phyloP scores from a whole-genome alignment of 2,797 vertebrate genomes.

The Pelochelys cantorii region DNA sequence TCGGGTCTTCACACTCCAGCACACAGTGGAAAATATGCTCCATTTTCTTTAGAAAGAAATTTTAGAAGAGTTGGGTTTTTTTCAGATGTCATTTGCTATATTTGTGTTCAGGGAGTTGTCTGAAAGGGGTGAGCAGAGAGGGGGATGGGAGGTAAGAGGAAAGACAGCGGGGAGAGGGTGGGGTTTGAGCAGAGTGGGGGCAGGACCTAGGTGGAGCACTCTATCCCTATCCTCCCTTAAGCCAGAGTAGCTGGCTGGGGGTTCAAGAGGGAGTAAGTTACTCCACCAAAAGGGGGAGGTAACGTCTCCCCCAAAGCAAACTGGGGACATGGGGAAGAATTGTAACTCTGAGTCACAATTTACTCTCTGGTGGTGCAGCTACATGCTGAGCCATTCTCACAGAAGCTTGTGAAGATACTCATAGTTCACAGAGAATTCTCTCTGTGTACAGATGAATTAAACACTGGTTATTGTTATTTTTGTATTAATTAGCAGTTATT shows the following conservation, averaged over 20 bases:
- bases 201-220: too few relatives aligned
- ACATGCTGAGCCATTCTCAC: accelerated
- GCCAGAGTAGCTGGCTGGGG: not conserved
- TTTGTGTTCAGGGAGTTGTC: too few relatives aligned
- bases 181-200: too few relatives aligned
- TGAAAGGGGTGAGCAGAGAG: too few relatives aligned
- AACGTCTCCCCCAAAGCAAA: not conserved
- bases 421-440: not conserved
- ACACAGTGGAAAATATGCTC: too few relatives aligned
- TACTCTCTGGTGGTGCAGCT: not conserved
- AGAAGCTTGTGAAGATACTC: accelerated
- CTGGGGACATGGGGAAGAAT: not conserved
- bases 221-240: not conserved
- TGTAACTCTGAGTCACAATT: not conserved
- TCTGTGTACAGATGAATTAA: not conserved
- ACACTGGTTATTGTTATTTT: not conserved
- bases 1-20: too few relatives aligned
- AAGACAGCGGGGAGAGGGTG: too few relatives aligned
- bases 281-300: accelerated
- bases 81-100: too few relatives aligned
- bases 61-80: too few relatives aligned
- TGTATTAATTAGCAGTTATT: not conserved
- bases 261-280: not conserved
- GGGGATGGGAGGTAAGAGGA: too few relatives aligned
- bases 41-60: too few relatives aligned